A percentile compares a stretch with the other conserved stretches of the same genome.
phyloP scores from a whole-genome alignment of 53 echinoderm and acorn worm species.

The Glandiceps talaboti region DNA sequence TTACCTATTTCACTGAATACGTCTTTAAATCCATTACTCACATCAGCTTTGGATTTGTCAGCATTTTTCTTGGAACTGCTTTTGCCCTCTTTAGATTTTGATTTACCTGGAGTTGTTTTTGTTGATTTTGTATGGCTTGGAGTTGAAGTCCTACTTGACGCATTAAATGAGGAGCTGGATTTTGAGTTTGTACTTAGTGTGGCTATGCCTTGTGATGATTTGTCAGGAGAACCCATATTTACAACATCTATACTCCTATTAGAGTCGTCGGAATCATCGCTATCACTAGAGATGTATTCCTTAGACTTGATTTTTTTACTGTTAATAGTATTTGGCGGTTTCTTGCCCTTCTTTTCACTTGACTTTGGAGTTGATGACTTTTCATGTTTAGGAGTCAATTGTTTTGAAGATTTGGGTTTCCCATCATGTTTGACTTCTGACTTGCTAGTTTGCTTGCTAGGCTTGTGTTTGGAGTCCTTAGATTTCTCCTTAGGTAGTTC shows the following conservation, averaged over 20 bases:
- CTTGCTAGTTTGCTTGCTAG: background rate
- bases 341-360: background rate
- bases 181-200: background rate
- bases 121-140: background rate
- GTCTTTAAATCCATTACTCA: background rate
- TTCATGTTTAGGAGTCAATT: conserved; percentile 23
- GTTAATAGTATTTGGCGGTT: background rate
- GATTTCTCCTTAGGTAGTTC: background rate
- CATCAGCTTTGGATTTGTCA: background rate
- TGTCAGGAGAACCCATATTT: background rate
- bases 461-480: background rate
- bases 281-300: background rate
- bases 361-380: conserved; percentile 9
- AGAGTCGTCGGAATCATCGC: too few species aligned
- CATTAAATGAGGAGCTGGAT: background rate
- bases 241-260: background rate
- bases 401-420: background rate
- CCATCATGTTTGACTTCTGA: background rate
- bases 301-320: background rate
- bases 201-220: background rate
- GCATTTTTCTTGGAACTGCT: background rate
- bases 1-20: too few species aligned
- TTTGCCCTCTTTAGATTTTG: background rate
- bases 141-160: background rate
- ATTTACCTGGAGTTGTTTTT: background rate